phyloP scores from a whole-genome alignment of 2,113 vertebrate species.

The Brachypteracias leptosomus region DNA sequence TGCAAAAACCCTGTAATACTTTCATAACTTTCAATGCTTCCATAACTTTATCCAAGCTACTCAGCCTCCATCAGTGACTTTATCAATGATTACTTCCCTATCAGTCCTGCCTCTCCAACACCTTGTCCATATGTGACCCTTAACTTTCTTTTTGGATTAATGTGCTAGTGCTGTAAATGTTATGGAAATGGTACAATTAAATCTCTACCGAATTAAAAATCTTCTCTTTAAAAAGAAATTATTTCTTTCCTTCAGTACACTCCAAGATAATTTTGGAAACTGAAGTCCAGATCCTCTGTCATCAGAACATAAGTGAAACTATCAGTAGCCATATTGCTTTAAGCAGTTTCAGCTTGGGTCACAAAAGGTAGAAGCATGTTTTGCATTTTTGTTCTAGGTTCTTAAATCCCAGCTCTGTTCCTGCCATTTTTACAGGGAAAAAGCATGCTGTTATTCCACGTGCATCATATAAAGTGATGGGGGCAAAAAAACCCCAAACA shows the following conservation, averaged over 20 bases:
- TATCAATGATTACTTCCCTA: not conserved
- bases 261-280: not conserved
- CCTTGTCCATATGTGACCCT: not conserved
- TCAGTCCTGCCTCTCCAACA: not conserved
- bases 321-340: not conserved
- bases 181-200: not conserved
- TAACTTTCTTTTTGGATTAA: not conserved
- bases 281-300: not conserved
- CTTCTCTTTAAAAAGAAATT: not conserved
- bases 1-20: not conserved
- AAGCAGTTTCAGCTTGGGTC: not conserved
- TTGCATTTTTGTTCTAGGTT: not conserved
- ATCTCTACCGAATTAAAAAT: not conserved
- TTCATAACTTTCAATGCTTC: not conserved
- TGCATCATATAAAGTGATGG: not conserved
- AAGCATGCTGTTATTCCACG: accelerated
- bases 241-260: not conserved
- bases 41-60: not conserved
- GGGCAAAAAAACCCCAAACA: not conserved
- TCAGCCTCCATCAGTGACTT: not conserved
- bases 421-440: not conserved
- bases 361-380: not conserved
- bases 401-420: not conserved
- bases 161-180: not conserved
- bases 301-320: not conserved